These are phyloP conservation scores for Dendrolimus houi DNA, from an alignment of 2,888 invertebrate genomes.

Conservation along the genomic window DNA sequence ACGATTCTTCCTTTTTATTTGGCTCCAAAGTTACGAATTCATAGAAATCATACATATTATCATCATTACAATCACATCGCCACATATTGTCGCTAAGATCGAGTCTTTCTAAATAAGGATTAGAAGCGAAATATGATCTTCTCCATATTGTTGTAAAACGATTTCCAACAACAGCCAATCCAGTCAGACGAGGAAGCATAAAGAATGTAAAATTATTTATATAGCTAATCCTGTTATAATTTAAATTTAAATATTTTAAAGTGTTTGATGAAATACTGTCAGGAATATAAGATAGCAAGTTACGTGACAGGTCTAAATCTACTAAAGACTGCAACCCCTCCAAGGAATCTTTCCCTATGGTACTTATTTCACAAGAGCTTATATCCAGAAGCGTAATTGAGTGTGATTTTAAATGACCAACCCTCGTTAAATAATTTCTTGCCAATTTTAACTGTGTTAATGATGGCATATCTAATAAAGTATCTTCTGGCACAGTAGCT, in stretches of 20 bases:
- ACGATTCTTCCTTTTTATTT: slow-evolving; percentile 65
- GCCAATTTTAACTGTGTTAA: slow-evolving; percentile 79
- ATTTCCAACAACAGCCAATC: slow-evolving; percentile 82
- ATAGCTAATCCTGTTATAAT: slow-evolving; percentile 76
- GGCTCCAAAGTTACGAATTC: slow-evolving; percentile 77
- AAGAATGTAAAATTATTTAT: slow-evolving; percentile 79
- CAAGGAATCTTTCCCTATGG: slow-evolving; percentile 73
- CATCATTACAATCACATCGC: slow-evolving; percentile 83
- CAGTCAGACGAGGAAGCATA: slow-evolving; percentile 76
- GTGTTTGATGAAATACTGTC: slow-evolving; percentile 77
- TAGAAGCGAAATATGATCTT: slow-evolving; percentile 75
- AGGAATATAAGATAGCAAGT: slow-evolving; percentile 79
- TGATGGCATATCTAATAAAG: slow-evolving; percentile 77
- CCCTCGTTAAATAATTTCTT: slow-evolving; percentile 77
- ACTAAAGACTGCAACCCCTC: slow-evolving; percentile 76
- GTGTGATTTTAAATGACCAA: slow-evolving; percentile 75
- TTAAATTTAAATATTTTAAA: slow-evolving; percentile 77
- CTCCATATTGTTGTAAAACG: slow-evolving; percentile 80
- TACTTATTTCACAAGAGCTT: slow-evolving; percentile 80
- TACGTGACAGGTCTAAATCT: slow-evolving; percentile 80
- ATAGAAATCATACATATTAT: slow-evolving; percentile 77
- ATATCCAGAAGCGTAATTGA: slow-evolving; percentile 77
- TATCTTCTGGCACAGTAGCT: slow-evolving; percentile 72
- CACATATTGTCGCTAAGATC: slow-evolving; percentile 84
- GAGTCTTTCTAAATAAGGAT: slow-evolving; percentile 75